A percentile compares a stretch with the other conserved stretches of the same genome.
Conservation (phyloP, 1,140 invertebrate species). For the Drosophila quadrilineata region DNA sequence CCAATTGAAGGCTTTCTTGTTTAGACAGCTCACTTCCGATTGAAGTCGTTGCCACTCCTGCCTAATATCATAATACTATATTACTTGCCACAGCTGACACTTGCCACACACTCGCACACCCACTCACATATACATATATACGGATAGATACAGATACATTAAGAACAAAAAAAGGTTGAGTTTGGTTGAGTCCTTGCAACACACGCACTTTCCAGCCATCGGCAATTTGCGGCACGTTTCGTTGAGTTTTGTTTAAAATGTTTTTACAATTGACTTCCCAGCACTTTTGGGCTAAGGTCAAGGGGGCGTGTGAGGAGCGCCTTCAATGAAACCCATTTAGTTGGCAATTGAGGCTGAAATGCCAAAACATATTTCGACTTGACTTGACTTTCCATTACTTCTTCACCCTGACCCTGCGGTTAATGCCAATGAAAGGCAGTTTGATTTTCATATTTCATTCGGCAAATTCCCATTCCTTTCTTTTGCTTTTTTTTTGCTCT, state of each 20-base stretch:
- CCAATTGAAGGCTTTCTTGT: background rate
- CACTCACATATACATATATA: background rate
- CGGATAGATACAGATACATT: background rate
- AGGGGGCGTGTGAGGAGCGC: background rate
- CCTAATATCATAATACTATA: too few species aligned
- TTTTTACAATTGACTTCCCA: constrained; percentile 67
- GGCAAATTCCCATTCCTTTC: constrained; percentile 11
- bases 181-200: too few species aligned
- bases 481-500: constrained; percentile 28
- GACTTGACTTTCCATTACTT: background rate
- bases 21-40: constrained; percentile 44
- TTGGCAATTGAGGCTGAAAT: background rate
- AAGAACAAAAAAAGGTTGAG: background rate
- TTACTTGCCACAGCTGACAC: too few species aligned
- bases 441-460: constrained; percentile 71
- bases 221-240: constrained; percentile 71
- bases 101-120: background rate
- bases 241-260: constrained; percentile 75
- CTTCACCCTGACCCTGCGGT: background rate
- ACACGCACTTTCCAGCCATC: constrained; percentile 60
- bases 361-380: background rate
- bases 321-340: constrained; percentile 20
- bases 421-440: constrained; percentile 63
- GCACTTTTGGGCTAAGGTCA: background rate
- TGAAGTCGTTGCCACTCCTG: too few species aligned